Conservation (phyloP, 2,888 invertebrate genomes). For the Choristoneura rosaceana region DNA sequence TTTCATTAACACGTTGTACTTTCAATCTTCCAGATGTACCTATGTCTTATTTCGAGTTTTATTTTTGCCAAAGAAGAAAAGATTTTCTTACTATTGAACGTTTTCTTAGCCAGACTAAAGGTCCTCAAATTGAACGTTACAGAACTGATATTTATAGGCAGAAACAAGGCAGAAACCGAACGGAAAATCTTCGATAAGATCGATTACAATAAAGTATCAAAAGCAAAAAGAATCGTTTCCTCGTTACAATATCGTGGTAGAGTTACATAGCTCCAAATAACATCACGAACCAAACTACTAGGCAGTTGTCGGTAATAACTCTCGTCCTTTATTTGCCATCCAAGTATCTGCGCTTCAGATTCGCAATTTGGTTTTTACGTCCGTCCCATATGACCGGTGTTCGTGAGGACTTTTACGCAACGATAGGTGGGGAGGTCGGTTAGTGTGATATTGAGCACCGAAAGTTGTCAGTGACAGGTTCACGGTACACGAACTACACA, state of each 20-base stretch:
- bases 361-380: constrained; percentile 34
- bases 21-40: too few species aligned
- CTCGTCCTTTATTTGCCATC: constrained; percentile 18
- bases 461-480: constrained; percentile 71
- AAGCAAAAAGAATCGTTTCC: background rate
- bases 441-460: constrained; percentile 56
- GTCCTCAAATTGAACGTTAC: too few species aligned
- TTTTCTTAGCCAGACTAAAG: too few species aligned
- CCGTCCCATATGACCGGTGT: constrained; percentile 19
- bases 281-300: constrained; percentile 12
- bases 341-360: constrained; percentile 23
- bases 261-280: constrained; percentile 1
- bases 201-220: background rate
- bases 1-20: too few species aligned
- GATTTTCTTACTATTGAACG: too few species aligned
- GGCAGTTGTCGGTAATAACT: constrained; percentile 9
- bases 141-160: background rate
- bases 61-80: too few species aligned
- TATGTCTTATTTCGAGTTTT: too few species aligned
- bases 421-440: constrained; percentile 23
- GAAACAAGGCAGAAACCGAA: background rate
- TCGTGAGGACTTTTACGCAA: constrained; percentile 46
- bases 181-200: background rate
- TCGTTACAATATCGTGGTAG: background rate
- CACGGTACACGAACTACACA: constrained; percentile 47